These are phyloP conservation scores for Saccopteryx bilineata DNA, from an alignment of 2,113 vertebrate genomes.

Conservation along the genomic window DNA sequence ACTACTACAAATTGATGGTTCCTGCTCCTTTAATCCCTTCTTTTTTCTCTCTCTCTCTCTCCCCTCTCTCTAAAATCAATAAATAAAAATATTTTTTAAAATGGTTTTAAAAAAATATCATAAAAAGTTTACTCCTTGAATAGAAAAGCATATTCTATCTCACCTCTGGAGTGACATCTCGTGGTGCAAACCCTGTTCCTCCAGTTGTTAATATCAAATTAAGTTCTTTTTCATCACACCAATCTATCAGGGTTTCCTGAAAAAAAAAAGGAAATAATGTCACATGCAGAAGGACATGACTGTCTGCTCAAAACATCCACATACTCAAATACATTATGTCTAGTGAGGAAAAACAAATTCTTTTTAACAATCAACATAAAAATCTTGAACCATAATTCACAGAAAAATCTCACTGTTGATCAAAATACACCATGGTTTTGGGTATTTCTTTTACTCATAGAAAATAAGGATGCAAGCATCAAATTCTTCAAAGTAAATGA, in stretches of 20 bases:
- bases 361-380: slow-evolving; percentile 44
- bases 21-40: too few relatives aligned
- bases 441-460: slow-evolving; percentile 10
- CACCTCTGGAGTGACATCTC: slow-evolving; percentile 99
- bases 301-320: slow-evolving; percentile 58
- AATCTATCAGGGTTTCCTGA: slow-evolving; percentile 98
- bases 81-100: too few relatives aligned
- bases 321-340: slow-evolving; percentile 21
- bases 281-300: slow-evolving; percentile 46
- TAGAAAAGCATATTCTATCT: slow-evolving; percentile 80
- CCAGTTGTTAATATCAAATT: slow-evolving; percentile 99
- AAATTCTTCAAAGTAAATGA: slow-evolving; percentile 55
- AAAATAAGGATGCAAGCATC: slow-evolving; percentile 50
- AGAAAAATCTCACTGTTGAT: background rate
- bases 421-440: slow-evolving; percentile 12
- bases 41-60: too few relatives aligned
- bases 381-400: slow-evolving; percentile 51
- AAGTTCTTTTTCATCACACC: slow-evolving; percentile 99
- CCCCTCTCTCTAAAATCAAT: too few relatives aligned
- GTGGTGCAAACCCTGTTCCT: slow-evolving; percentile 98
- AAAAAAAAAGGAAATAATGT: slow-evolving; percentile 84
- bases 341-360: slow-evolving; percentile 27
- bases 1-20: too few relatives aligned
- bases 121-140: slow-evolving; percentile 6
- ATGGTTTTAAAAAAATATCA: too few relatives aligned